Base-by-base conservation (phyloP, 2,113 vertebrate genomes). In the Melospiza georgiana region DNA sequence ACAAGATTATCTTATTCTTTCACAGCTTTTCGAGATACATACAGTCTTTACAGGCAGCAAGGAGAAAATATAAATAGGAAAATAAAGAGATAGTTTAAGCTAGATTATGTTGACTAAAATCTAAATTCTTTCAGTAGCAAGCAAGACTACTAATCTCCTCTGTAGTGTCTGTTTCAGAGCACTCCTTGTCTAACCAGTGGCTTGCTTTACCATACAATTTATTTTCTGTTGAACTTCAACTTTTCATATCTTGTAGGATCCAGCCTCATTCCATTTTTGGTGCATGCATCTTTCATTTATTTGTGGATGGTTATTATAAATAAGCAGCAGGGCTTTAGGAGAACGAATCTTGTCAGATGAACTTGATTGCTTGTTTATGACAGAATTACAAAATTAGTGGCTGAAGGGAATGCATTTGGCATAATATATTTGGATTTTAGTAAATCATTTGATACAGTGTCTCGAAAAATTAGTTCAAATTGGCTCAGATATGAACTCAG, bases 381-480 rank as follows among this genome's bases (percentile, higher is more conserved):
- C 80, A 95, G 84, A 94, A 92, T 94, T 92, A 91, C 76, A 84
- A 89, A 96, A 97, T 95, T 94, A 92, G 91, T 94, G 80, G 86
- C 73, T 94, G 69, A 95, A 95, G 77, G 80, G 94, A 94, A 95
- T 84, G 69, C 39, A 93, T 91, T 96, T 93, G 84, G 94, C 73
- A 93, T 92, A 97, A 94, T 94, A 78, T 68, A 81, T 93, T 90
- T 94, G 73, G 76, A 94, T 92, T 97, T 96, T 89, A 96, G 76
- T 91, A 93, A 96, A 96, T 84, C 94, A 90, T 96, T 94, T 81
- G 72, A 96, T 93, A 90, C 52, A 68, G 62, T 76, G 90, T 90
- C 95, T 93, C 67, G 83, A 93, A 96, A 96, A 90, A 88, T 86
- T 95, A 95, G 83, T 67, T 92, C 73, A 90, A 92, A 95, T 94